These are phyloP conservation scores for Notocelia uddmanniana DNA, from an alignment of 2,888 invertebrate species.

Conservation along the genomic window DNA sequence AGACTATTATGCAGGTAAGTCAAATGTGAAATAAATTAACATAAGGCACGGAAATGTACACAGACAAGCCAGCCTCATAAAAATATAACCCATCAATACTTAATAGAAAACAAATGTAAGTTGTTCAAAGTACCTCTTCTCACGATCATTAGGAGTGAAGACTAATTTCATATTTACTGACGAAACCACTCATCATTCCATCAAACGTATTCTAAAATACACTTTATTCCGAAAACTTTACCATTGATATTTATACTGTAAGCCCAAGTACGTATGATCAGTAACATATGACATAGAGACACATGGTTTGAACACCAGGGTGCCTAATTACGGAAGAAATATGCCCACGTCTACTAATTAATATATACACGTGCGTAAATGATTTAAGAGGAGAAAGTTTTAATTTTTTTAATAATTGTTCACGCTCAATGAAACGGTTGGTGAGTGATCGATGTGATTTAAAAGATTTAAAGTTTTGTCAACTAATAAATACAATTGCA, in stretches of 20 bases:
- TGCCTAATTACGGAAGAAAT: slow-evolving; percentile 72
- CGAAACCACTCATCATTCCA: background rate
- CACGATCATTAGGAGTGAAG: slow-evolving; percentile 64
- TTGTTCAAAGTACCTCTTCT: slow-evolving; percentile 52
- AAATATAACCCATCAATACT: background rate
- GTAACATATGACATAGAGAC: slow-evolving; percentile 56
- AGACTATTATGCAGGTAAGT: too few relatives aligned
- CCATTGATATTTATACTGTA: background rate
- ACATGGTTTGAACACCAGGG: slow-evolving; percentile 60
- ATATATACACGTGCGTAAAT: slow-evolving; percentile 50
- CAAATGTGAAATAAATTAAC: background rate
- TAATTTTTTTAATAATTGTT: slow-evolving; percentile 47
- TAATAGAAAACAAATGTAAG: slow-evolving; percentile 43
- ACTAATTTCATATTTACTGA: slow-evolving; percentile 55
- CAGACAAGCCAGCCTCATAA: background rate
- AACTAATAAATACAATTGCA: too few relatives aligned
- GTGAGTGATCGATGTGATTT: slow-evolving; percentile 40
- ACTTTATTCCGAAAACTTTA: background rate
- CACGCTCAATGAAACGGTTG: slow-evolving; percentile 27
- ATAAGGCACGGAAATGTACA: background rate
- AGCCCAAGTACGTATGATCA: background rate
- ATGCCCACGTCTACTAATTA: slow-evolving; percentile 67
- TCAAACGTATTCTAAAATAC: background rate
- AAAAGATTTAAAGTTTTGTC: slow-evolving; percentile 37
- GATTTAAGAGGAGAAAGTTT: slow-evolving; percentile 45